Conservation (phyloP, 1,140 invertebrate genomes). For the Aphis craccivora region DNA sequence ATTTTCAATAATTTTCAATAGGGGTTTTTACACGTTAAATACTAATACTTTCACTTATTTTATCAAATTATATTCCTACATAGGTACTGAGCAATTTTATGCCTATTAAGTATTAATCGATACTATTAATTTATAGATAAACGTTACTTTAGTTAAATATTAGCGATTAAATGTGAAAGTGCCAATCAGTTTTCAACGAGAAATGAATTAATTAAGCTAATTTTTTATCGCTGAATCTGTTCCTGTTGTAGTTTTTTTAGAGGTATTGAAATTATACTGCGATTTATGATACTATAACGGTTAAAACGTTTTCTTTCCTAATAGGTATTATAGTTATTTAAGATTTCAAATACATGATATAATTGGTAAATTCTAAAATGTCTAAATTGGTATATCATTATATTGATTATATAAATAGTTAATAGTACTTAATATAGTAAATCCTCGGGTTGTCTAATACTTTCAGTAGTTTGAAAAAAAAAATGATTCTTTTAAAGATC, state of each 20-base stretch:
- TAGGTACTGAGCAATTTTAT: not conserved
- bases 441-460: not conserved
- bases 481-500: not conserved
- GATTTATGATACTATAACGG: not conserved
- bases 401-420: not conserved
- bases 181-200: not conserved
- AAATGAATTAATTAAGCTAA: not conserved
- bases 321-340: not conserved
- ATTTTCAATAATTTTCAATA: not conserved
- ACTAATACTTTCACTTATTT: conserved; percentile 15
- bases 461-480: not conserved
- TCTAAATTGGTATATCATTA: not conserved
- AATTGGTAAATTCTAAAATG: not conserved
- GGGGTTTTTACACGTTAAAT: not conserved
- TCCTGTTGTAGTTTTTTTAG: not conserved
- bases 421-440: not conserved
- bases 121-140: not conserved
- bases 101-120: not conserved
- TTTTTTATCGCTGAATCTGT: not conserved
- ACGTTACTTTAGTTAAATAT: not conserved
- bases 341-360: not conserved
- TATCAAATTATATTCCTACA: not conserved
- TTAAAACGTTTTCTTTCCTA: not conserved
- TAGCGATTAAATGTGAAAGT: conserved; percentile 15
- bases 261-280: not conserved